These are phyloP conservation scores for Corvus moneduloides DNA, from an alignment of 2,113 vertebrate genomes.

Conservation along the genomic window DNA sequence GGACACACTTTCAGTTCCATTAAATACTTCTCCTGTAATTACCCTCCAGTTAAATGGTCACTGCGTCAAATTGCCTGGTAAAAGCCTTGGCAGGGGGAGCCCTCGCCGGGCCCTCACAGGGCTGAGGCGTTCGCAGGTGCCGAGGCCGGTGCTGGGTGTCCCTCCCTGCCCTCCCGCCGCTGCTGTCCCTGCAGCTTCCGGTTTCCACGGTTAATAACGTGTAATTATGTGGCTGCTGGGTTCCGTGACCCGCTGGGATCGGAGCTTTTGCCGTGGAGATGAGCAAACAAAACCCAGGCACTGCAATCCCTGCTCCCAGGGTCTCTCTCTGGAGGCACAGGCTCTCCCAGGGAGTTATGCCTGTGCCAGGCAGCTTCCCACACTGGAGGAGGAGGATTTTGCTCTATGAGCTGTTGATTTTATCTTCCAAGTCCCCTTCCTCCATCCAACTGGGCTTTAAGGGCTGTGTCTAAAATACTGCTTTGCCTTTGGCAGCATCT, in stretches of 20 bases:
- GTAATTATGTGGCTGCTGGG: background rate
- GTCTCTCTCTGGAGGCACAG: background rate
- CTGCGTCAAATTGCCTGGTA: slow-evolving; percentile 38
- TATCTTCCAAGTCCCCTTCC: background rate
- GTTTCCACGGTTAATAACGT: background rate
- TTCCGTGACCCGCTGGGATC: background rate
- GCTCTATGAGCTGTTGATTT: background rate
- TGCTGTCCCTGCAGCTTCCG: background rate
- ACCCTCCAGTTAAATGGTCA: slow-evolving; percentile 53
- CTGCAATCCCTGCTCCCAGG: background rate
- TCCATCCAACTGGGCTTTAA: background rate
- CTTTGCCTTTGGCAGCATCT: background rate
- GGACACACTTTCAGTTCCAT: slow-evolving; percentile 59
- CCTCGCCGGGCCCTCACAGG: background rate
- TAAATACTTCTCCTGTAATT: slow-evolving; percentile 57
- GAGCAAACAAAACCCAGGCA: background rate
- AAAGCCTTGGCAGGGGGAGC: slow-evolving; percentile 8
- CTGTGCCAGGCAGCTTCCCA: background rate
- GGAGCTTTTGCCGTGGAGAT: background rate
- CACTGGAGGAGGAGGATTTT: background rate
- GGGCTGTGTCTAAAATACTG: background rate
- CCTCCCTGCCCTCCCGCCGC: background rate
- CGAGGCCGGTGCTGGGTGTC: background rate
- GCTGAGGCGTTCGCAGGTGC: background rate
- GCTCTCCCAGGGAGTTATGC: background rate